These are phyloP conservation scores for Coreius guichenoti DNA, from an alignment of 2,797 vertebrate genomes.

Conservation along the genomic window DNA sequence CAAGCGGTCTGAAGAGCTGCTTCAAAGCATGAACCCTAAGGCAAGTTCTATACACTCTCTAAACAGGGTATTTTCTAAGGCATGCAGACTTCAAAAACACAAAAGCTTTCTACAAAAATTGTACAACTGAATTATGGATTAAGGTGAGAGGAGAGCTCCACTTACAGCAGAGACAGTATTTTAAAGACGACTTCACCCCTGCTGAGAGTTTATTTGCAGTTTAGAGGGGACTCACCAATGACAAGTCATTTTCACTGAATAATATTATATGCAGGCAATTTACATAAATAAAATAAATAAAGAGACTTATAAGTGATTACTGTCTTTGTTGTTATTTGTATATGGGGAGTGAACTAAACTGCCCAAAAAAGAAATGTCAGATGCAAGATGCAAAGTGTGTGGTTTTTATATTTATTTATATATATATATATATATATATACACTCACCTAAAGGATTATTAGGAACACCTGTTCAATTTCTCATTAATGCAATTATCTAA, in stretches of 20 bases:
- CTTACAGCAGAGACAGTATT: constrained; percentile 57
- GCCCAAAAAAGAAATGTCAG: background rate
- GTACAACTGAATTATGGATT: background rate
- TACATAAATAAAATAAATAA: constrained; percentile 65
- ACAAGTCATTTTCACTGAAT: constrained; percentile 65
- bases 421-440: too few relatives aligned
- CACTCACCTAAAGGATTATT: too few relatives aligned
- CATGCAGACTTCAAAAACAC: constrained; percentile 70
- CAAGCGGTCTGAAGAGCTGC: constrained; percentile 64
- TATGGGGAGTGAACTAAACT: background rate
- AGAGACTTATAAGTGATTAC: constrained; percentile 49
- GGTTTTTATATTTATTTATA: too few relatives aligned
- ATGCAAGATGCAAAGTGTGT: background rate
- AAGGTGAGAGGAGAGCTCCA: constrained; percentile 20
- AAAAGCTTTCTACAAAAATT: constrained; percentile 59
- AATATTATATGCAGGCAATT: constrained; percentile 70
- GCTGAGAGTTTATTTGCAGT: constrained; percentile 54
- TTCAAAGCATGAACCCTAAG: constrained; percentile 62
- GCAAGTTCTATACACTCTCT: constrained; percentile 68
- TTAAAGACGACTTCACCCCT: constrained; percentile 9
- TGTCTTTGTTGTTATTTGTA: background rate
- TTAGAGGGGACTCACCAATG: constrained; percentile 56
- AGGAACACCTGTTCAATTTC: too few relatives aligned
- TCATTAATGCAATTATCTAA: too few relatives aligned
- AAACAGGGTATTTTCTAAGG: constrained; percentile 84